Evolutionary conservation across 2,797 vertebrate genomes (phyloP), one percentile per base, ranked within the genome.

Genomic region (Phoxinus dragarum): DNA sequence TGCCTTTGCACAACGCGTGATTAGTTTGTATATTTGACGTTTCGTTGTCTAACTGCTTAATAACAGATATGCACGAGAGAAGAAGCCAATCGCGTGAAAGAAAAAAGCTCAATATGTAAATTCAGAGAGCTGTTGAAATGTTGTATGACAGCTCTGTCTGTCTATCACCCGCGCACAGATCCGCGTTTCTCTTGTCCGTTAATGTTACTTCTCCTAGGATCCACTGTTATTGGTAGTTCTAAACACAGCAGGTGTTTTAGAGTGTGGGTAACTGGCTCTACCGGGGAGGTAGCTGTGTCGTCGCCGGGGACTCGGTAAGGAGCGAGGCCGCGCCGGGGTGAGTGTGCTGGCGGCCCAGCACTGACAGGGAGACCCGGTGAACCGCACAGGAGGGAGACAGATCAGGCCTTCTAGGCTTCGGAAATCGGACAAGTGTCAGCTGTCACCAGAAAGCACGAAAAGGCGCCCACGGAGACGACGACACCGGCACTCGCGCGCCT

Each of bases 321-420:
- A 59, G 40, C 49, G 83, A 85, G 84, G 84, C 84, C 84, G 54
- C 40, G 54, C 40, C 84, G 77, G 84, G 34, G 21, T 52, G 40
- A 80, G 56, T 67, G 54, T 52, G 56, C 77, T 64, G 44, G 76
- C 76, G 69, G 84, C 44, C 77, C 42, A 42, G 42, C 54, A 69
- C 47, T 73, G 77, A 73, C 38, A 42, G 77, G 76, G 16, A 67
- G 56, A 52, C 68, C 84, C 77, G 61, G 61, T 75, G 34, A 84
- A 68, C 82, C 73, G 23, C 31, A 27, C 31, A 31, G 31, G 4
- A 56, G 5, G 44, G 64, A 49, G 52, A 61, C 40, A 10, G 12
- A 72, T 5, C 27, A 23, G n/a, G 6, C 56, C 68, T 72, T 85
- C 38, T 44, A 38, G 40, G 64, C 52, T 61, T 66, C 56, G 19